These are phyloP conservation scores for Lacanobia oleracea DNA, from an alignment of 2,888 invertebrate species.

Conservation along the genomic window DNA sequence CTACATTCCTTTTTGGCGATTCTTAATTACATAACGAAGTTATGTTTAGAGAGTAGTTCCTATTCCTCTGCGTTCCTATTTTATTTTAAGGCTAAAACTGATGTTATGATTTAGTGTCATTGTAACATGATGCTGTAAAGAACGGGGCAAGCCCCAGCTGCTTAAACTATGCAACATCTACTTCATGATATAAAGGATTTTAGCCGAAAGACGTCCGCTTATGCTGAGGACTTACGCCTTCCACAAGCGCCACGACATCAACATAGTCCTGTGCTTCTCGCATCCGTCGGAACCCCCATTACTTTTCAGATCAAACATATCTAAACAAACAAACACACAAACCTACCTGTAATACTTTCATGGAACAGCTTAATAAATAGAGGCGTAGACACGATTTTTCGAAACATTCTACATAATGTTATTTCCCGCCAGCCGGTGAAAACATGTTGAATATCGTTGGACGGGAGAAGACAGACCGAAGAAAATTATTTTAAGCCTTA, in stretches of 20 bases:
- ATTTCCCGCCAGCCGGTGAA: not conserved
- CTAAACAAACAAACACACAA: not conserved
- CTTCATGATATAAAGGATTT: not conserved
- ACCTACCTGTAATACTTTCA: not conserved
- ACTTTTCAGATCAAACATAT: too few species aligned
- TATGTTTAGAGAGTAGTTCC: not conserved
- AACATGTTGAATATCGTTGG: constrained; percentile 12
- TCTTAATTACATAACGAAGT: not conserved
- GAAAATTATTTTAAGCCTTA: too few species aligned
- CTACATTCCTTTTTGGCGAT: not conserved
- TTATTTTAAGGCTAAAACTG: not conserved
- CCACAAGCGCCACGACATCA: too few species aligned
- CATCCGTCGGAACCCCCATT: too few species aligned
- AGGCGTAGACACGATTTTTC: not conserved
- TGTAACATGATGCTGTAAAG: not conserved
- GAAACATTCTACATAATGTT: not conserved
- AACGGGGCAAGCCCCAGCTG: not conserved
- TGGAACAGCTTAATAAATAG: not conserved
- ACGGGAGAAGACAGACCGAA: constrained; percentile 24
- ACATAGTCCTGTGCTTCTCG: too few species aligned
- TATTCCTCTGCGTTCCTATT: not conserved
- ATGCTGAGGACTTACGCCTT: too few species aligned
- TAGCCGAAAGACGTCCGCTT: too few species aligned
- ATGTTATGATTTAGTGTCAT: not conserved
- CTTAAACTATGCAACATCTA: not conserved